Evolutionary conservation across 2,113 vertebrate genomes (phyloP).

Genomic region (Abramis brama): DNA sequence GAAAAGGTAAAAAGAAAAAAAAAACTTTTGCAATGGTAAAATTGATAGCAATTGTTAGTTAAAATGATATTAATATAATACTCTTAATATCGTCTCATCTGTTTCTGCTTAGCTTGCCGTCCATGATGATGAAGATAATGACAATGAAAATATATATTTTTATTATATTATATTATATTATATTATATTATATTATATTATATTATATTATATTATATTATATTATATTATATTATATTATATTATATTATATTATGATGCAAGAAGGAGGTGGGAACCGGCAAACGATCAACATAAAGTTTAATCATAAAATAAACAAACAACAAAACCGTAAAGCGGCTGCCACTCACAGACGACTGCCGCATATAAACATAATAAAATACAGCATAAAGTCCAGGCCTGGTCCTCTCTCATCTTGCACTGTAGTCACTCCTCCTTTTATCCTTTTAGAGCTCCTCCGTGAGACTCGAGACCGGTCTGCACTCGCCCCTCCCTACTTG

Average conservation of each 20-base stretch:
- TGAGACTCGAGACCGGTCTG: too few species aligned
- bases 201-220: neutral
- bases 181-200: neutral
- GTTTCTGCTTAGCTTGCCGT: neutral
- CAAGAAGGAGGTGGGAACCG: too few species aligned
- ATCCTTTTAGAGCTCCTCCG: neutral
- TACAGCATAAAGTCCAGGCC: too few species aligned
- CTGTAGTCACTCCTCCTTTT: too few species aligned
- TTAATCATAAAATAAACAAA: too few species aligned
- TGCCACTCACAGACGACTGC: too few species aligned
- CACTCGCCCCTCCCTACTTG: too few species aligned
- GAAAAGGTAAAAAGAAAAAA: constrained; percentile 30
- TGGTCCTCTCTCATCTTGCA: too few species aligned
- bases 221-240: neutral
- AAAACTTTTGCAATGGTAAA: neutral
- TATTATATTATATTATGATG: neutral
- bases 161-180: neutral
- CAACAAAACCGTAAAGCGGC: too few species aligned
- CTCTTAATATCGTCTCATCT: neutral
- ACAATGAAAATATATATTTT: neutral
- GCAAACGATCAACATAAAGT: too few species aligned
- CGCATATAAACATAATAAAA: too few species aligned
- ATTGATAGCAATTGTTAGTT: neutral
- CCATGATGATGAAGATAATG: neutral
- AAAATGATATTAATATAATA: neutral